Evolutionary conservation across 2,113 vertebrate species (phyloP).

Genomic region (Myxocyprinus asiaticus): DNA sequence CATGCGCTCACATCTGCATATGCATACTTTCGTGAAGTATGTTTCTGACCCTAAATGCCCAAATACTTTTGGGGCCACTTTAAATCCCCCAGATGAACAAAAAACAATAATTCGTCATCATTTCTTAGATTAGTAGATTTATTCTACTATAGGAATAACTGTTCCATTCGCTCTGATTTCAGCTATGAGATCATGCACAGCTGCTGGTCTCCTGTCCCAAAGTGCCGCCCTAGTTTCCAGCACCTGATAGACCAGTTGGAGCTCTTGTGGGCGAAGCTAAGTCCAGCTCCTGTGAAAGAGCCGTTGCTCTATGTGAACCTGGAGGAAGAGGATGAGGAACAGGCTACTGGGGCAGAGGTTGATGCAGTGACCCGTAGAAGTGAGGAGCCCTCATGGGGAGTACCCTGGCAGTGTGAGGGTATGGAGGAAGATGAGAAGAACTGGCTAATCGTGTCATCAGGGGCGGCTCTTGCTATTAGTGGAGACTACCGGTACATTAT

Average conservation of each 20-base stretch:
- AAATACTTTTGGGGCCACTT: no score
- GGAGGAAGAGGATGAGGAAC: slow-evolving; percentile 65
- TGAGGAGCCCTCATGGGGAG: slow-evolving; percentile 58
- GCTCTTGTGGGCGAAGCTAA: slow-evolving; percentile 77
- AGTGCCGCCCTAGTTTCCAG: slow-evolving; percentile 88
- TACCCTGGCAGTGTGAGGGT: slow-evolving; percentile 68
- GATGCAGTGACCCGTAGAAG: neutral
- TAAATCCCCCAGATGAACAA: no score
- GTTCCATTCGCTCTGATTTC: slow-evolving; percentile 29
- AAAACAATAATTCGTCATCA: neutral
- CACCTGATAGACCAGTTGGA: slow-evolving; percentile 84
- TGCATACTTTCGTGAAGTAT: no score
- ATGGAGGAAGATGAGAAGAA: slow-evolving; percentile 65
- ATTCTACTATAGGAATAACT: no score
- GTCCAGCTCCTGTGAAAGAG: slow-evolving; percentile 74
- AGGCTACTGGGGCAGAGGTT: neutral
- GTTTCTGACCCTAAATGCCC: no score
- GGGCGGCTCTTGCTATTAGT: slow-evolving; percentile 72
- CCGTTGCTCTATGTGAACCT: slow-evolving; percentile 91
- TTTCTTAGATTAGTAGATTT: neutral
- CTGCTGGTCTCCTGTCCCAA: slow-evolving; percentile 94
- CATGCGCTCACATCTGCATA: no score
- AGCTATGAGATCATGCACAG: slow-evolving; percentile 97
- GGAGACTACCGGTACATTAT: slow-evolving; percentile 94
- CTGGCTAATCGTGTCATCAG: slow-evolving; percentile 67